phyloP scores from a whole-genome alignment of 2,888 invertebrate genomes.

The Melitaea athalia region DNA sequence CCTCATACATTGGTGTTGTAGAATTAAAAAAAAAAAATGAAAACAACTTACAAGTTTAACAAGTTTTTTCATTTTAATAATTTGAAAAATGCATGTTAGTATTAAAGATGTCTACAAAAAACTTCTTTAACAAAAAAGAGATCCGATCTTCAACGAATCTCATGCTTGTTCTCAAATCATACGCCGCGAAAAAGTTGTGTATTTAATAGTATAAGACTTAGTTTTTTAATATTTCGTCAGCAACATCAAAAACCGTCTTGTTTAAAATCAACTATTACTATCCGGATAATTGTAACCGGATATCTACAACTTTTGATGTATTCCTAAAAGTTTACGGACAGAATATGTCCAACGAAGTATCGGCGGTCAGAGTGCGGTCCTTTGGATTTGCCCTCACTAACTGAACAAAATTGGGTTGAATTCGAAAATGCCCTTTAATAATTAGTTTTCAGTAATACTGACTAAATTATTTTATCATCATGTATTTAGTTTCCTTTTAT shows the following conservation, averaged over 20 bases:
- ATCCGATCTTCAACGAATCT: too few relatives aligned
- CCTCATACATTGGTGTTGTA: too few relatives aligned
- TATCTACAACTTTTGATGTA: conserved; percentile 42
- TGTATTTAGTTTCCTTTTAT: too few relatives aligned
- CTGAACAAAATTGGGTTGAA: conserved; percentile 9
- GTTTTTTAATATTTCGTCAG: neutral
- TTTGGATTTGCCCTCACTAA: conserved; percentile 31
- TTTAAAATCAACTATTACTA: neutral
- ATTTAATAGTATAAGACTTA: neutral
- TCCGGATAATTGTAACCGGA: conserved; percentile 23
- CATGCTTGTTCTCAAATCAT: too few relatives aligned
- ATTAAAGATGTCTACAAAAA: too few relatives aligned
- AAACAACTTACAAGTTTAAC: too few relatives aligned
- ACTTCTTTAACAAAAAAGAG: too few relatives aligned
- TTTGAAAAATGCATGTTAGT: too few relatives aligned
- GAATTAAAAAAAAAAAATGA: too few relatives aligned
- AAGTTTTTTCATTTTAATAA: too few relatives aligned
- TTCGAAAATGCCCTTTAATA: conserved; percentile 17
- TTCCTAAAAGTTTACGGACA: conserved; percentile 42
- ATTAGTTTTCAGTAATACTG: conserved; percentile 6
- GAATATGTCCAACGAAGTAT: conserved; percentile 36
- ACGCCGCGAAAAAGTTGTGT: too few relatives aligned
- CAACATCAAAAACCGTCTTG: neutral
- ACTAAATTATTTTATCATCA: neutral
- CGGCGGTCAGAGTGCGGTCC: conserved; percentile 32